Percentiles rank a stretch among this genome's conserved stretches.
Evolutionary conservation across 2,888 invertebrate species (phyloP).

Genomic region (Barypeithes pellucidus): DNA sequence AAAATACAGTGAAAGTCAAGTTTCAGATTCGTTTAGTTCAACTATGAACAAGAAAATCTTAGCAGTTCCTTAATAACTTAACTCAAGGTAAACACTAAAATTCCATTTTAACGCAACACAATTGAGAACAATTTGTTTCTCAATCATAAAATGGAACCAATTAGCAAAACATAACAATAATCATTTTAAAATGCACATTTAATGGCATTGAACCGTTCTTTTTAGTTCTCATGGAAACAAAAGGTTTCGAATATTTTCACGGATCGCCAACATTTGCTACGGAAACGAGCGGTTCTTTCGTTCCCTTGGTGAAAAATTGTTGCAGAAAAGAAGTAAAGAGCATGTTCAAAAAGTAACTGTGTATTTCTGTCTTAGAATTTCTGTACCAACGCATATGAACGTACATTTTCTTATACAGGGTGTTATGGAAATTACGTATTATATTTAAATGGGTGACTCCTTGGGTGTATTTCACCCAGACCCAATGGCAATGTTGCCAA

Average conservation of each 20-base stretch:
- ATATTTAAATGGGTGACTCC: too few species aligned
- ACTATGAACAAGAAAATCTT: neutral
- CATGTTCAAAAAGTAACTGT: too few species aligned
- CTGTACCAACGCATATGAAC: too few species aligned
- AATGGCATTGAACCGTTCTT: slow-evolving; percentile 28
- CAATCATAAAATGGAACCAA: slow-evolving; percentile 4
- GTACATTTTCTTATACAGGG: too few species aligned
- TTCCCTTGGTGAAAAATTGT: neutral
- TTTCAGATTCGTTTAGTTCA: too few species aligned
- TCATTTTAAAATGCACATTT: slow-evolving; percentile 6
- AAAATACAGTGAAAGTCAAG: too few species aligned
- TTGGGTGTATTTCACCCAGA: too few species aligned
- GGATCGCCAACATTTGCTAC: slow-evolving; percentile 7
- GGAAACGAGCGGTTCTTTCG: slow-evolving; percentile 27
- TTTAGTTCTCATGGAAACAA: slow-evolving; percentile 29
- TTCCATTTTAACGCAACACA: slow-evolving; percentile 1
- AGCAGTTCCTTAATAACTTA: neutral
- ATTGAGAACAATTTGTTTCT: neutral
- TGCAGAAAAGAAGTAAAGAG: too few species aligned
- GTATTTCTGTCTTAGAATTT: too few species aligned
- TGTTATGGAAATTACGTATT: too few species aligned
- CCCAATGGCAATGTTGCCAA: too few species aligned
- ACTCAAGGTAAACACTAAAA: neutral
- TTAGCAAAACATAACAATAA: slow-evolving; percentile 21
- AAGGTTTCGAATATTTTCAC: slow-evolving; percentile 27